Base-by-base conservation (phyloP, 64 coral and sea anemone species). In the Montipora efflorescens region DNA sequence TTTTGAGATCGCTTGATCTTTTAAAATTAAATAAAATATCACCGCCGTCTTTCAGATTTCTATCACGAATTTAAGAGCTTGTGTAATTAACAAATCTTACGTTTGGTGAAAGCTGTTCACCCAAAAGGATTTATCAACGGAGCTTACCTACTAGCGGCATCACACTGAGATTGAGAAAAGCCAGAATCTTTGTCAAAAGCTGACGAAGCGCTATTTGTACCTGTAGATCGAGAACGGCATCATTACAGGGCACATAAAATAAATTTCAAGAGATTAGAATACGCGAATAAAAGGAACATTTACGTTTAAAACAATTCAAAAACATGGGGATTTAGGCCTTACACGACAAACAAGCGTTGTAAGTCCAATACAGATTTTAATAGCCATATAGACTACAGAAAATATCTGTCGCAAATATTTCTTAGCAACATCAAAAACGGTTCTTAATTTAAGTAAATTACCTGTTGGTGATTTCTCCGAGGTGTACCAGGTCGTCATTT, bases 401-500 rank as follows among this genome's bases (percentile, higher is more conserved):
- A 45, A 45, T 16, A 82, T 8, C 61, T 25, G 47, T 86, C 43
- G 44, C 49, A 84, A 84, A 86, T 51, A 86, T 72, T 47, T 19
- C 66, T n/a, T 43, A 22, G 11, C 44, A 49, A 49, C 76, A 71
- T 59, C 79, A 15, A 20, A 48, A 47, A 19, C 45, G 82, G 7
- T 23, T 71, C 36, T 36, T 36, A 47, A 5, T 71, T 1, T 71
- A 18, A 20, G 53, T 59, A 78, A 14, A 46, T 79, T 81, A 93
- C 92, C 92, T 88, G 75, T 78, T 45, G 92, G 25, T 16, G 67
- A 88, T 4, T 77, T 77, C 13, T 80, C 84, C 10, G 92, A 80
- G 16, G 92, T 81, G 9, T 88, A 93, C 92, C 92, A 93, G 20
- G 92, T 93, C 45, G 84, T 88, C 92, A 93, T 93, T 12, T 48